Percentiles rank a stretch among this genome's conserved stretches.
These are phyloP conservation scores for Ips nitidus DNA, from an alignment of 1,140 invertebrate species.

Conservation along the genomic window DNA sequence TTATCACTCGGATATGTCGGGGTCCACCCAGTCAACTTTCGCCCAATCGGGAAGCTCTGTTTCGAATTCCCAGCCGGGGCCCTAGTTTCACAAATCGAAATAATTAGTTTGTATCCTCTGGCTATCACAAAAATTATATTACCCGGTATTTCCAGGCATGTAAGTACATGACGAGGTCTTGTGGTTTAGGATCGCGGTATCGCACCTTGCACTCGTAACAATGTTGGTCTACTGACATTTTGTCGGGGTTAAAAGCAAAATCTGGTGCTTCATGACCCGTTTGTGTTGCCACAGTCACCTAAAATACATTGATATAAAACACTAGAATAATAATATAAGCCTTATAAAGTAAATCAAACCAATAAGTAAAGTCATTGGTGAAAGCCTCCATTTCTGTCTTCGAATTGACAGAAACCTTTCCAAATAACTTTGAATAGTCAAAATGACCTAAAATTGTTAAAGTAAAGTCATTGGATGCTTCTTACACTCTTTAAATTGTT, in stretches of 20 bases:
- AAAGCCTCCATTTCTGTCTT: too few species aligned
- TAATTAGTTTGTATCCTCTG: neutral
- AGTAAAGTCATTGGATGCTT: neutral
- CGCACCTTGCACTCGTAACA: slow-evolving; percentile 92
- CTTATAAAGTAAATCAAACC: too few species aligned
- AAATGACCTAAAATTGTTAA: too few species aligned
- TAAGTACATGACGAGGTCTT: slow-evolving; percentile 92
- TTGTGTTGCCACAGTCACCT: slow-evolving; percentile 77
- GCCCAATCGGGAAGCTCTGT: slow-evolving; percentile 89
- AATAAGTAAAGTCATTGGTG: too few species aligned
- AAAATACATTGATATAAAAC: neutral
- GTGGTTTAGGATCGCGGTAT: slow-evolving; percentile 86
- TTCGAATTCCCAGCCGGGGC: slow-evolving; percentile 86
- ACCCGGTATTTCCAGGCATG: slow-evolving; percentile 92
- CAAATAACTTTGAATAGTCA: too few species aligned
- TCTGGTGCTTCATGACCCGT: slow-evolving; percentile 75
- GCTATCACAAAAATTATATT: slow-evolving; percentile 25
- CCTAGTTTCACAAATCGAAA: slow-evolving; percentile 57
- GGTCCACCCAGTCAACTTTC: slow-evolving; percentile 73
- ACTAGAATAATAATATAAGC: too few species aligned
- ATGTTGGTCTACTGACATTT: slow-evolving; percentile 78
- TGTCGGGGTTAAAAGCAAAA: slow-evolving; percentile 68
- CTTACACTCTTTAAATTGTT: neutral
- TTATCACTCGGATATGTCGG: slow-evolving; percentile 52
- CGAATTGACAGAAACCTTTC: too few species aligned